These are phyloP conservation scores for Sternarchorhynchus goeldii DNA, from an alignment of 2,797 vertebrate genomes.

Conservation along the genomic window DNA sequence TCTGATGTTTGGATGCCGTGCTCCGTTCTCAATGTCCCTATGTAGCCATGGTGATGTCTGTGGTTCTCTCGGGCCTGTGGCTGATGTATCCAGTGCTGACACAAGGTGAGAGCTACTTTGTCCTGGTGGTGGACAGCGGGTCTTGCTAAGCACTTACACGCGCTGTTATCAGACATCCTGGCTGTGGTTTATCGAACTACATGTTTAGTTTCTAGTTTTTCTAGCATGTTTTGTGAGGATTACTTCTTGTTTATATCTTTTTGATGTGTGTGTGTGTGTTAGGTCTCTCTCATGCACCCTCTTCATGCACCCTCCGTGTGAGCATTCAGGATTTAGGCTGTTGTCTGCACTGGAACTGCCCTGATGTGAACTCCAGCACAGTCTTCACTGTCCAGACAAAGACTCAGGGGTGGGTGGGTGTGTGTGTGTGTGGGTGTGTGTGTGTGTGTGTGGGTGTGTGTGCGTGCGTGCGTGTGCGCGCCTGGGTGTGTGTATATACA, in stretches of 20 bases:
- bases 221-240: neutral
- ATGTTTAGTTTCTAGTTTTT: too few relatives aligned
- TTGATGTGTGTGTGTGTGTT: constrained; percentile 19
- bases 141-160: too few relatives aligned
- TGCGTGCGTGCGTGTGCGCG: too few relatives aligned
- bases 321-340: constrained; percentile 70
- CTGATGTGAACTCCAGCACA: constrained; percentile 62
- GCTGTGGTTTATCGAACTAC: too few relatives aligned
- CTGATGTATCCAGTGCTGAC: constrained; percentile 18
- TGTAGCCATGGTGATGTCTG: constrained; percentile 23
- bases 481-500: neutral
- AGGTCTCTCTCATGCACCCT: constrained; percentile 47
- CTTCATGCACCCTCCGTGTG: constrained; percentile 65
- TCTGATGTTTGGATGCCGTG: neutral
- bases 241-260: constrained; percentile 31
- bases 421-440: neutral
- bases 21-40: neutral
- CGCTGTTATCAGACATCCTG: too few relatives aligned
- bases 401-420: constrained; percentile 5
- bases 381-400: constrained; percentile 71
- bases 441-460: constrained; percentile 18
- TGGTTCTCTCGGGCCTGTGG: neutral
- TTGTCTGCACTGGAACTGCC: constrained; percentile 74
- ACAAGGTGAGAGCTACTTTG: constrained; percentile 34
- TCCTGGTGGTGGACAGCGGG: neutral